phyloP scores from a whole-genome alignment of 2,888 invertebrate species.

The Octonoba sinensis region DNA sequence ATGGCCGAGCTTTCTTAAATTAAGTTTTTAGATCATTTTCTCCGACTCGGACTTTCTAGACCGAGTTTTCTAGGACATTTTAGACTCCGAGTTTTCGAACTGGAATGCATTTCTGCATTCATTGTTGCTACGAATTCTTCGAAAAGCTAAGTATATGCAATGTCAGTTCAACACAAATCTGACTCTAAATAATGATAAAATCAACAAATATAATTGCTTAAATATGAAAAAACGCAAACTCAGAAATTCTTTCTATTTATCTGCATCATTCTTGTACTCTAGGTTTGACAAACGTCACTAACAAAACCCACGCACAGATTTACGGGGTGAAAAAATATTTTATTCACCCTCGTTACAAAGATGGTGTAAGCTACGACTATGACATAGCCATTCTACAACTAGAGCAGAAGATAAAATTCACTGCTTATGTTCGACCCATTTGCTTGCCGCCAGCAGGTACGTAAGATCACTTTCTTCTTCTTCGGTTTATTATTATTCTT shows the following conservation, averaged over 20 bases:
- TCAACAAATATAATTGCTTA: neutral
- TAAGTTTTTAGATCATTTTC: no score
- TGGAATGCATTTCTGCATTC: no score
- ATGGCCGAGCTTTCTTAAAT: no score
- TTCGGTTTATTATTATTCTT: no score
- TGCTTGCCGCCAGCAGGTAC: constrained; percentile 56
- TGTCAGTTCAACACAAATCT: neutral
- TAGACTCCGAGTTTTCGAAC: no score
- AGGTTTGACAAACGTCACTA: constrained; percentile 49
- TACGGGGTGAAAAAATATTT: constrained; percentile 23
- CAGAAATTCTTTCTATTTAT: neutral
- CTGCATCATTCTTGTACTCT: neutral
- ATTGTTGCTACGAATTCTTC: no score
- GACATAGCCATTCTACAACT: constrained; percentile 55
- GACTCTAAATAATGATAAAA: neutral
- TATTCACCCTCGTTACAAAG: constrained; percentile 24
- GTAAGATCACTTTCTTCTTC: neutral
- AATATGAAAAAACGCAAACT: neutral
- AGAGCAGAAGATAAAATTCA: constrained; percentile 33
- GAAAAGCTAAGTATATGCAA: neutral
- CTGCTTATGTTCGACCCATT: constrained; percentile 38
- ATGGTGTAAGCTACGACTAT: constrained; percentile 18
- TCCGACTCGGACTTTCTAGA: no score
- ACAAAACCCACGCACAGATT: constrained; percentile 37
- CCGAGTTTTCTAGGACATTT: no score